These are phyloP conservation scores for Epinephelus lanceolatus DNA, from an alignment of 2,113 vertebrate genomes.

Conservation along the genomic window DNA sequence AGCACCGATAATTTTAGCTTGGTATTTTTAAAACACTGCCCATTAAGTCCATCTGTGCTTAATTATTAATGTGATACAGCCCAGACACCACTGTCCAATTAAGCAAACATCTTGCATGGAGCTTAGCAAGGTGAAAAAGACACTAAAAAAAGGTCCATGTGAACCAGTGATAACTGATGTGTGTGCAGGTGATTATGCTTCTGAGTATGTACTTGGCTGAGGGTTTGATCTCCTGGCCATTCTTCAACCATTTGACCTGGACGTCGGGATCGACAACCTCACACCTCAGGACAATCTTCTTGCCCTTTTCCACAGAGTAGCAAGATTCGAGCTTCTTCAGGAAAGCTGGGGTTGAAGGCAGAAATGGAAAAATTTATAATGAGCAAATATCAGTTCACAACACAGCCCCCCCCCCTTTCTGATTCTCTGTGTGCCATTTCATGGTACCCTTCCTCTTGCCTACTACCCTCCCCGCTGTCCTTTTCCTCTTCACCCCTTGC, in stretches of 20 bases:
- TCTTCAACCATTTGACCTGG: conserved; percentile 92
- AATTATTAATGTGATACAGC: conserved; percentile 37
- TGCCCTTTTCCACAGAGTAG: conserved; percentile 90
- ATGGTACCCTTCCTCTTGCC: not conserved
- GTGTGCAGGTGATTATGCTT: conserved; percentile 10
- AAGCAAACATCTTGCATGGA: conserved; percentile 20
- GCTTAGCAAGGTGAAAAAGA: not conserved
- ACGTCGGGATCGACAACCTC: conserved; percentile 88
- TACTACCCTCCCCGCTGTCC: not conserved
- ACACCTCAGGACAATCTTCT: conserved; percentile 88
- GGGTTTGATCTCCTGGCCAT: conserved; percentile 91
- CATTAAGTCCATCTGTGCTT: conserved; percentile 50
- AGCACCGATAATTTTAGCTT: conserved; percentile 62
- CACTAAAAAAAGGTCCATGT: not conserved
- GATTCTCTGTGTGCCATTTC: not conserved
- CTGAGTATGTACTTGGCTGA: conserved; percentile 87
- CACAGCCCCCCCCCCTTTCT: too few relatives aligned
- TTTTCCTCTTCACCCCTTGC: not conserved
- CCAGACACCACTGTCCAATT: conserved; percentile 14
- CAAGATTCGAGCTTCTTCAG: conserved; percentile 88
- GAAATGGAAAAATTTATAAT: not conserved
- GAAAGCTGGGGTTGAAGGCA: conserved; percentile 85
- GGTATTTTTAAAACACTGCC: conserved; percentile 66
- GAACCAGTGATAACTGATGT: not conserved
- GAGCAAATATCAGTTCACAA: not conserved